phyloP scores from a whole-genome alignment of 1,140 invertebrate species.

The Psix sp. region DNA sequence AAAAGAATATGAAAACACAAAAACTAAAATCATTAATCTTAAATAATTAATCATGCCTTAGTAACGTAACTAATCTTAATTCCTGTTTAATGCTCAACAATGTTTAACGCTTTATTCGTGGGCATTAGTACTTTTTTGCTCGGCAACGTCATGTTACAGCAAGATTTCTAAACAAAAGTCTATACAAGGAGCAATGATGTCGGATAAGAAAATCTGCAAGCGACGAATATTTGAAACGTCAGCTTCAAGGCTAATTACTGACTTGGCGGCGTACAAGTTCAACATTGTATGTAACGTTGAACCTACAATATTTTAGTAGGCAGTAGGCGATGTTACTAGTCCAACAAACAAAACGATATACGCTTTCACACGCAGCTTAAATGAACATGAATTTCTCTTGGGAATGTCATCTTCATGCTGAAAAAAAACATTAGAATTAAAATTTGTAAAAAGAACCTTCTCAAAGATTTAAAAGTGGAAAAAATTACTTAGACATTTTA shows the following conservation, averaged over 20 bases:
- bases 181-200: slow-evolving; percentile 7
- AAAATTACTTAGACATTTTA: too few relatives aligned
- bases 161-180: slow-evolving; percentile 16
- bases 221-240: slow-evolving; percentile 12
- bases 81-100: slow-evolving; percentile 9
- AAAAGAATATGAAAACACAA: too few relatives aligned
- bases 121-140: slow-evolving; percentile 2
- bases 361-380: neutral
- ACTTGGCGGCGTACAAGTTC: slow-evolving; percentile 1
- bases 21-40: too few relatives aligned
- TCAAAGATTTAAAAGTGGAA: too few relatives aligned
- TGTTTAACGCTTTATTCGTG: slow-evolving; percentile 8
- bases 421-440: too few relatives aligned
- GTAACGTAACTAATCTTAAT: slow-evolving; percentile 6
- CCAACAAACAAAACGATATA: slow-evolving; percentile 10
- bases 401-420: too few relatives aligned
- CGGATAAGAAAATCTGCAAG: slow-evolving; percentile 8
- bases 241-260: slow-evolving; percentile 9
- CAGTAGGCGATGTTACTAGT: slow-evolving; percentile 6
- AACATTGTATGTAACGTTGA: too few relatives aligned
- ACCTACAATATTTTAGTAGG: slow-evolving; percentile 4
- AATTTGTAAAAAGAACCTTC: too few relatives aligned
- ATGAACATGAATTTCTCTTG: too few relatives aligned
- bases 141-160: slow-evolving; percentile 1
- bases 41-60: too few relatives aligned